Evolutionary conservation across 2,888 invertebrate genomes (phyloP), one percentile per base, ranked within the genome.

Genomic region (Trachelus stipa): DNA sequence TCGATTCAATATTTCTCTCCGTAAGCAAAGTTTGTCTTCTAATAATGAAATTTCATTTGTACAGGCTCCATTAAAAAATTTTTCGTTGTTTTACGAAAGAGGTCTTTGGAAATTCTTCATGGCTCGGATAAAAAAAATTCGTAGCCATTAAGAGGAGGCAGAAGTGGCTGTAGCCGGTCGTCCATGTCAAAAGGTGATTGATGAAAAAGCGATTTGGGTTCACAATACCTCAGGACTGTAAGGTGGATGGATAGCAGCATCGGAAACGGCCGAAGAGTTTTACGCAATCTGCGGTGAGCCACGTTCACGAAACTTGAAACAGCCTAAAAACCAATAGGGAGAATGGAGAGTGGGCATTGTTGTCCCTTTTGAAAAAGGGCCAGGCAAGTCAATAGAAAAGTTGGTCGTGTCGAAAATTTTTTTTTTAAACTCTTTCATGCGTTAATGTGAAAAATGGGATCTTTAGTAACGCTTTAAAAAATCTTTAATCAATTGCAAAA

Each of bases 141-240:
- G 56, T 23, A 23, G 9, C 71, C 71, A 71, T 30, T 71, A 71
- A 71, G 33, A 34, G 31, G 71, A 71, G 71, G 56, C 23, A 71
- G 33, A 71, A 71, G 71, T 71, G 71, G 71, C 71, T 71, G 31
- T 31, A 23, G 31, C 56, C 56, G 9, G 33, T 31, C 34, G 9
- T 71, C 33, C 71, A 71, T 34, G 71, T 71, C 71, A 71, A 34
- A 71, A 71, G 71, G 71, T 71, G 71, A 71, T 71, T 71, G 71
- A 71, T 71, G 71, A 31, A 71, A 71, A 71, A 71, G 33, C 71
- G 33, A 34, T 71, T 71, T 71, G 71, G 69, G 33, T 23, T 15
- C 71, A 71, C 71, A 71, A 71, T 71, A 33, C 31, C 34, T 71
- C 71, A 34, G 71, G 71, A 71, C 12, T 71, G 30, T 71, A 71